Evolutionary conservation across 2,797 vertebrate species (phyloP).

Genomic region (Centropyge bicolor): DNA sequence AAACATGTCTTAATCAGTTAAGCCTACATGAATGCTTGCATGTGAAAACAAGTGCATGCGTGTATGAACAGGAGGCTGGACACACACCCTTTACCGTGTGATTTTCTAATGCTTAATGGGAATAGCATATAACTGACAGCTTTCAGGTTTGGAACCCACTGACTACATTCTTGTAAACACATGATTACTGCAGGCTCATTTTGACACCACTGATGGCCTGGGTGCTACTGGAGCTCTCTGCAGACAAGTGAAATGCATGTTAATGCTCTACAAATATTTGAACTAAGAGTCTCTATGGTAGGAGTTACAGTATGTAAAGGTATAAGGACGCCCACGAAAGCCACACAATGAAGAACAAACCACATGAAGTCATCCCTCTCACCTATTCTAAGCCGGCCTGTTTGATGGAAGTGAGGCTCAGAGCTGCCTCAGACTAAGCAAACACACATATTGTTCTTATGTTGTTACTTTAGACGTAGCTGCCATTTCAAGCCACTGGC

Average conservation of each 20-base stretch:
- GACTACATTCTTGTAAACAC: not conserved
- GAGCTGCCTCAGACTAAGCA: slow-evolving; percentile 16
- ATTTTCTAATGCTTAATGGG: slow-evolving; percentile 1
- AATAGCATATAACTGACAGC: not conserved
- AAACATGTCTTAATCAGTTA: slow-evolving; percentile 18
- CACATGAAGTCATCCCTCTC: slow-evolving; percentile 17
- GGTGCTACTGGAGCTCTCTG: not conserved
- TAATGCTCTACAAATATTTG: not conserved
- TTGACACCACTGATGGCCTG: not conserved
- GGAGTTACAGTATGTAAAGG: not conserved
- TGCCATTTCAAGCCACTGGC: slow-evolving; percentile 33
- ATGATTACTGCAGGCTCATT: not conserved
- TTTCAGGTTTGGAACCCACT: not conserved
- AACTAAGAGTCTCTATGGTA: not conserved
- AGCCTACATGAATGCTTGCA: not conserved
- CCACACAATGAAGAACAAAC: slow-evolving; percentile 1
- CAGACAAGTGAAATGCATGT: no score
- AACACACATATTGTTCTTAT: slow-evolving; percentile 38
- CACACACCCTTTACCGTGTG: not conserved
- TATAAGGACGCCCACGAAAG: not conserved
- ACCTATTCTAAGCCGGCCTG: slow-evolving; percentile 21
- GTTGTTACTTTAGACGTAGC: slow-evolving; percentile 6
- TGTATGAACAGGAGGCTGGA: not conserved
- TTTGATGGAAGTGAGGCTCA: not conserved
- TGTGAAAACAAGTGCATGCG: slow-evolving; percentile 32